A percentile compares a stretch with the other conserved stretches of the same genome.
Evolutionary conservation across 2,888 invertebrate genomes (phyloP).

Genomic region (Scrobipalpa costella): DNA sequence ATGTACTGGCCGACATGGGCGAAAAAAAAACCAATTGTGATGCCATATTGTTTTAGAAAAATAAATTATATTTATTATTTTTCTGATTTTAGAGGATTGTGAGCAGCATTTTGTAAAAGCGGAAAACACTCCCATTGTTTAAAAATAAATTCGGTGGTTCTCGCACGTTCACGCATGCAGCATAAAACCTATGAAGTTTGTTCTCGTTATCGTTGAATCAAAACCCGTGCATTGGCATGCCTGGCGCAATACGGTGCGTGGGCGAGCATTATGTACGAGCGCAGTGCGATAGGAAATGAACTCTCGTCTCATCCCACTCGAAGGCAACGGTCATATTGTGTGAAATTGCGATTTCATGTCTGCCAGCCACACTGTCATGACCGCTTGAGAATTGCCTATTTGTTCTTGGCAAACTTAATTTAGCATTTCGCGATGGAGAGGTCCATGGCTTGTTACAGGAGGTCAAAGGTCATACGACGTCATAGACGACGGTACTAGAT

Average conservation of each 20-base stretch:
- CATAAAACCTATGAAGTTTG: background rate
- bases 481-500: background rate
- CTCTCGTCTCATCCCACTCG: slow-evolving; percentile 37
- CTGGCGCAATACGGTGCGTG: slow-evolving; percentile 35
- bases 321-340: slow-evolving; percentile 40
- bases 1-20: too few species aligned
- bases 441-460: background rate
- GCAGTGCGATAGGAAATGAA: slow-evolving; percentile 32
- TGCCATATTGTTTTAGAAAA: too few species aligned
- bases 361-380: background rate
- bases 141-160: background rate
- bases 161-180: too few species aligned
- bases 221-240: slow-evolving; percentile 27
- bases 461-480: background rate
- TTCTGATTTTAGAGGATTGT: too few species aligned
- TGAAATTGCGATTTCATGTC: slow-evolving; percentile 46
- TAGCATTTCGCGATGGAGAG: slow-evolving; percentile 1
- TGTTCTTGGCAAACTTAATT: slow-evolving; percentile 13
- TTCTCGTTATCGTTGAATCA: background rate
- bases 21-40: too few species aligned
- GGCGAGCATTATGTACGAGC: slow-evolving; percentile 31
- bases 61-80: too few species aligned
- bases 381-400: slow-evolving; percentile 15
- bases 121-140: too few species aligned
- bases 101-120: too few species aligned